Base-by-base conservation (phyloP, 2,113 vertebrate species). In the Callionymus lyra region DNA sequence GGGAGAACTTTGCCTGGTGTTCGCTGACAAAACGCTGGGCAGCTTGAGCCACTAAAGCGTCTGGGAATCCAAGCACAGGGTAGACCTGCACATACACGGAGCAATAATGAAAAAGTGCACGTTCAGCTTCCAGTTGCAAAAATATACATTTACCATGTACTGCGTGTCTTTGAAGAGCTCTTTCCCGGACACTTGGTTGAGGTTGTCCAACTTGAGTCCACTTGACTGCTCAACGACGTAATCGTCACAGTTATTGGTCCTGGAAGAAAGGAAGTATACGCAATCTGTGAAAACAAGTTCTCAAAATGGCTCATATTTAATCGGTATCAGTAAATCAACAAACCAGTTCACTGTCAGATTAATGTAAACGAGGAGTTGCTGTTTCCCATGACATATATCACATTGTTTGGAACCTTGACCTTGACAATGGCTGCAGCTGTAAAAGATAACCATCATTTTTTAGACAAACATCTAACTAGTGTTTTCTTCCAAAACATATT, bases 341-440 rank as follows among this genome's bases (percentile, higher is more conserved):
- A 18, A 80, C 87, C 87, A 89, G 71, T 76, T 79, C 12, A 84
- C 63, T 8, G 37, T 83, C 46, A 88, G 76, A 14, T 62, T 51
- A 11, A 82, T 80, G 65, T 68, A 86, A 33, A 79, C 74, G 46
- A 81, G 55, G 43, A 90, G 69, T 56, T 77, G 59, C 27, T 80
- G 75, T 59, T 65, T 68, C 47, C 84, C 87, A 3, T 0, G 3
- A 9, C 88, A 86, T 2, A 19, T 31, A 0, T 35, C 1, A 62
- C 84, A 85, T 4, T 56, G 8, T 0, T 0, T 38, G 1, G 44
- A 61, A 31, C 84, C 84, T 32, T 50, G 39, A 4, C 83, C 82
- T 0, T 40, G 53, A 37, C 82, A 86, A 6, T 13, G 9, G 9
- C 0, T 21, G 52, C 77, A 81, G 27, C 86, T 89, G 63, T n/a